A percentile compares a stretch with the other conserved stretches of the same genome.
Evolutionary conservation across 2,888 invertebrate genomes (phyloP).

Genomic region (Parapristionchus giblindavisi): DNA sequence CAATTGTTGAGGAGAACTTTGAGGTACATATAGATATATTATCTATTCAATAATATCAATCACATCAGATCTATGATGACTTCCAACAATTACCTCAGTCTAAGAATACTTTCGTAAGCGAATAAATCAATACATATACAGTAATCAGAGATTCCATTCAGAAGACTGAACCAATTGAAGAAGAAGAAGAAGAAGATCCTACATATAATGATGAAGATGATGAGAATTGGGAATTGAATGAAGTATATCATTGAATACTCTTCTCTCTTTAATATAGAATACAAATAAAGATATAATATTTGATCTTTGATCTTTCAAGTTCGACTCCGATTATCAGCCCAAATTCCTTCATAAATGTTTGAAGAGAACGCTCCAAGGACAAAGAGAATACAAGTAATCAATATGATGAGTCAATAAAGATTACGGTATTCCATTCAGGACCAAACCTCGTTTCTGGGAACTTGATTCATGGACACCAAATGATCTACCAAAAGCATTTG

Average conservation of each 20-base stretch:
- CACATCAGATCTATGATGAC: slow-evolving; percentile 20
- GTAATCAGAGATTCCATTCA: background rate
- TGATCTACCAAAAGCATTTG: slow-evolving; percentile 59
- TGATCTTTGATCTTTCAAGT: slow-evolving; percentile 7
- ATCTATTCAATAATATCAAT: background rate
- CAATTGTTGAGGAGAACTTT: background rate
- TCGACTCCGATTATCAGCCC: slow-evolving; percentile 21
- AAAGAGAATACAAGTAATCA: slow-evolving; percentile 25
- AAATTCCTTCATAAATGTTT: slow-evolving; percentile 33
- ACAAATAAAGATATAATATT: too few relatives aligned
- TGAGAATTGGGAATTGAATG: slow-evolving; percentile 19
- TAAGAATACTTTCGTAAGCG: background rate
- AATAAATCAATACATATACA: background rate
- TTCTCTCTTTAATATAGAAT: background rate
- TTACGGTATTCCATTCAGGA: background rate
- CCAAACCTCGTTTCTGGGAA: slow-evolving; percentile 13
- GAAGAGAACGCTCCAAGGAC: slow-evolving; percentile 28
- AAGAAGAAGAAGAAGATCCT: slow-evolving; percentile 3
- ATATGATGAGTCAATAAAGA: background rate
- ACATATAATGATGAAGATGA: slow-evolving; percentile 23
- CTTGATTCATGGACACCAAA: slow-evolving; percentile 19
- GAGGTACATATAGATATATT: background rate
- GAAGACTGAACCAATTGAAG: slow-evolving; percentile 1
- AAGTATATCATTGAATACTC: background rate
- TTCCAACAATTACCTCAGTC: slow-evolving; percentile 31